Percentiles rank a stretch among this genome's conserved stretches.
phyloP scores from a whole-genome alignment of 2,113 vertebrate species.

The Charina bottae region DNA sequence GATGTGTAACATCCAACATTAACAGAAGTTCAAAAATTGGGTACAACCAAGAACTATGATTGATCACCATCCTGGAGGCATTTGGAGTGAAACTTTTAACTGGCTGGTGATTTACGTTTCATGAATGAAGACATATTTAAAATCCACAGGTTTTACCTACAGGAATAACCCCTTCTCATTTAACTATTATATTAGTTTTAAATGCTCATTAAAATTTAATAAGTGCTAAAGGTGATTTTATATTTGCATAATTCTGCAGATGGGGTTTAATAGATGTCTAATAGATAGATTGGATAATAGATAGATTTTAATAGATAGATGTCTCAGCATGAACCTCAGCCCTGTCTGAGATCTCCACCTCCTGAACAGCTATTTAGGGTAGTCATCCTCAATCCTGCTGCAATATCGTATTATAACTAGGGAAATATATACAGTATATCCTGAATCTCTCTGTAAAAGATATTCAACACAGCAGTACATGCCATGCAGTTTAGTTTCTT shows the following conservation, averaged over 20 bases:
- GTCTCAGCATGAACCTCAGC: too few relatives aligned
- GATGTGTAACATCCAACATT: neutral
- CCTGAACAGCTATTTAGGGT: too few relatives aligned
- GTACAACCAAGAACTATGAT: slow-evolving; percentile 5
- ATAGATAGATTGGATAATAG: too few relatives aligned
- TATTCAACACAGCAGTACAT: too few relatives aligned
- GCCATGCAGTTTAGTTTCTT: too few relatives aligned
- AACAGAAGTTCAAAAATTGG: neutral
- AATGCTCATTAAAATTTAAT: slow-evolving; percentile 18
- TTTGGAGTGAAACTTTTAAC: neutral
- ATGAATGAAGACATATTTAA: slow-evolving; percentile 28
- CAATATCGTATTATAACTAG: too few relatives aligned
- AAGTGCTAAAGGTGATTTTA: slow-evolving; percentile 38
- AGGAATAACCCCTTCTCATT: slow-evolving; percentile 30
- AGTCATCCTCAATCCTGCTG: too few relatives aligned
- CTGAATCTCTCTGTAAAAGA: too few relatives aligned
- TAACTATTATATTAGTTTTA: slow-evolving; percentile 52
- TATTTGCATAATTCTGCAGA: slow-evolving; percentile 53
- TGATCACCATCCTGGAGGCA: neutral
- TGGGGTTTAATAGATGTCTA: slow-evolving; percentile 25
- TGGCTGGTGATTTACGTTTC: slow-evolving; percentile 8
- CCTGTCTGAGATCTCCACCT: too few relatives aligned
- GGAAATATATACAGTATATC: too few relatives aligned
- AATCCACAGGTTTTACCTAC: slow-evolving; percentile 32
- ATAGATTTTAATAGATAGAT: too few relatives aligned